phyloP scores from a whole-genome alignment of 2,113 vertebrate species.

The Melanotaenia duboulayi region DNA sequence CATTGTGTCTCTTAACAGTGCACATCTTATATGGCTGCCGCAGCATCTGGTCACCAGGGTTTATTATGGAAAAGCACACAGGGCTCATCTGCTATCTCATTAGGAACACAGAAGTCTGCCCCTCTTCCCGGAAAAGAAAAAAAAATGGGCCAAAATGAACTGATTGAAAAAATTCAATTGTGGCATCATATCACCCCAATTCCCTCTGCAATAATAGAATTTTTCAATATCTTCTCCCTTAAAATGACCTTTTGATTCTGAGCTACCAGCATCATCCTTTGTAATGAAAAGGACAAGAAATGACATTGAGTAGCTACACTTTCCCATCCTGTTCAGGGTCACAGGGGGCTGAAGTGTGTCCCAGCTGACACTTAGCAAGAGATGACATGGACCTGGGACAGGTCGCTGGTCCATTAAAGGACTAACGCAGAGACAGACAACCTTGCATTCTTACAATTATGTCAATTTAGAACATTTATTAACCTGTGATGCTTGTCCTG shows the following conservation, averaged over 20 bases:
- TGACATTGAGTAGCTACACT: background rate
- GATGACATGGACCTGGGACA: background rate
- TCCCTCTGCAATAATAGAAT: conserved; percentile 27
- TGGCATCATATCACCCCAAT: conserved; percentile 13
- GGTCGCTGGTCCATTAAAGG: background rate
- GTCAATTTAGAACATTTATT: background rate
- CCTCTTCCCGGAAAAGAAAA: conserved; percentile 23
- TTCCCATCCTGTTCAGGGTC: background rate
- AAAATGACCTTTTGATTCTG: conserved; percentile 30
- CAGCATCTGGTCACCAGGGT: conserved; percentile 44
- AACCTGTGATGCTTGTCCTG: background rate
- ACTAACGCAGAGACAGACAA: background rate
- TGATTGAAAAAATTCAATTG: conserved; percentile 42
- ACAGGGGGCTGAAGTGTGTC: background rate
- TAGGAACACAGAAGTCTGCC: conserved; percentile 22
- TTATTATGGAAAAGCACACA: conserved; percentile 30
- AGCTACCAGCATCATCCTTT: background rate
- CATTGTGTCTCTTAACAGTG: conserved; percentile 18
- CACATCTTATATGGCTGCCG: conserved; percentile 18
- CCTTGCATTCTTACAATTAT: background rate
- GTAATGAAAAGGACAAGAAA: background rate
- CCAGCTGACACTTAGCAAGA: background rate
- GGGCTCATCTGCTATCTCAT: conserved; percentile 37
- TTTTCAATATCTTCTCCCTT: conserved; percentile 16
- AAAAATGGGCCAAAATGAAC: conserved; percentile 30